Base-by-base conservation (phyloP, 2,888 invertebrate species). In the Apeira syringaria region DNA sequence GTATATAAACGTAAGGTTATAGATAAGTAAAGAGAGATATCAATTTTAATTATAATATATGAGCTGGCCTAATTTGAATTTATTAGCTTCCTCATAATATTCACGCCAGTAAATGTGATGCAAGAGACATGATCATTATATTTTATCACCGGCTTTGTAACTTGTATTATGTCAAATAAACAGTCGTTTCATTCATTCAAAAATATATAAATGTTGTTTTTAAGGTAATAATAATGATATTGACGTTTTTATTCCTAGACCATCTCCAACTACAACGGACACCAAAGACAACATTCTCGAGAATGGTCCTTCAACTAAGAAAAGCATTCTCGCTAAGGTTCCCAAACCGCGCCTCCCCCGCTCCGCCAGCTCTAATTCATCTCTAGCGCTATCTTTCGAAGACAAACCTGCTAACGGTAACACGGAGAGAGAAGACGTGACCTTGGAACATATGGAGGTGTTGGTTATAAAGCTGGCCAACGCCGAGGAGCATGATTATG, bases 401-500 rank as follows among this genome's bases (percentile, higher is more conserved):
- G 80, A 77, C 6, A 61, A 59, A 10, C 61, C 67, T 0, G 41
- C 68, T 12, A 73, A 73, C 26, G 74, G 74, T 1, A 62, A 44
- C 6, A 32, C 31, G 0, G 61, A 52, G 27, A 69, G 53, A 31
- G 77, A 74, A 0, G 73, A 72, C 1, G 33, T 37, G 9, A 38
- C 38, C 1, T 31, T 65, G 46, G 86, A 86, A 3, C 68, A 64
- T 12, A 60, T 75, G 1, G 87, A 87, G 38, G 90, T 90, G 44
- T 61, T 86, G 30, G 56, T 90, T 36, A 87, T 91, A 15, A 86
- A 82, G 61, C 61, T 91, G 56, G 76, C 84, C 1, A 79, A 72
- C 31, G 66, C 71, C 2, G 83, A 85, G 37, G 88, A 88, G 37
- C 75, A 76, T 48, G 88, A 88, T 50, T 87, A 85, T 64, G 77